These are phyloP conservation scores for Ceryle rudis DNA, from an alignment of 2,797 vertebrate genomes.

Conservation along the genomic window DNA sequence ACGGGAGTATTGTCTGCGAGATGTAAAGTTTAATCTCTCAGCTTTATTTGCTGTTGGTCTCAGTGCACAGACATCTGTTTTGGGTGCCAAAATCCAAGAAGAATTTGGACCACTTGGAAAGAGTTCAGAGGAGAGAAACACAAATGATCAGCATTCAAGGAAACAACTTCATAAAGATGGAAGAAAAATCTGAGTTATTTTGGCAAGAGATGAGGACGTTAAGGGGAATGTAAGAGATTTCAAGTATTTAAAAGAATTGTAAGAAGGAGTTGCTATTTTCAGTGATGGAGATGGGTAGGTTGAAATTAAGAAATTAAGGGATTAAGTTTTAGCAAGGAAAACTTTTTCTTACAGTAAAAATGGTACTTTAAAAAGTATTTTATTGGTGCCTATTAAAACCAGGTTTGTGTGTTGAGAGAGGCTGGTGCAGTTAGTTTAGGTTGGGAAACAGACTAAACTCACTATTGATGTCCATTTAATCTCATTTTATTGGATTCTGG, in stretches of 20 bases:
- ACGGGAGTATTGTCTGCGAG: background rate
- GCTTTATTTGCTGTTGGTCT: constrained; percentile 7
- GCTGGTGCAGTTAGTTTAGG: background rate
- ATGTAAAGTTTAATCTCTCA: background rate
- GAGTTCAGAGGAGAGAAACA: constrained; percentile 38
- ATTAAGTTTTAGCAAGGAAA: background rate
- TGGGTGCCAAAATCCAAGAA: constrained; percentile 17
- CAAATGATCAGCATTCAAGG: background rate
- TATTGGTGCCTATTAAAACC: background rate
- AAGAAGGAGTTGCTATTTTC: background rate
- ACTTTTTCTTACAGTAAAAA: background rate
- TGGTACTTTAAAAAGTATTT: background rate
- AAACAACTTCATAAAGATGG: constrained; percentile 14
- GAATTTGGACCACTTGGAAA: constrained; percentile 39
- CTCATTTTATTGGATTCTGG: background rate
- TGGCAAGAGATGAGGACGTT: constrained; percentile 9
- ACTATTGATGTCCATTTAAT: background rate
- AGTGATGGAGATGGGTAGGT: background rate
- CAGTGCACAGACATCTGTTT: background rate
- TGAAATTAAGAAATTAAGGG: too few species aligned
- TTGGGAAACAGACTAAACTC: background rate
- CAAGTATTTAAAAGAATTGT: constrained; percentile 9
- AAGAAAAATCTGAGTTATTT: constrained; percentile 43
- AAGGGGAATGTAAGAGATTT: constrained; percentile 4
- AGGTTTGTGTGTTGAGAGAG: background rate